Evolutionary conservation across 2,888 invertebrate species (phyloP).

Genomic region (Conops quadrifasciatus): DNA sequence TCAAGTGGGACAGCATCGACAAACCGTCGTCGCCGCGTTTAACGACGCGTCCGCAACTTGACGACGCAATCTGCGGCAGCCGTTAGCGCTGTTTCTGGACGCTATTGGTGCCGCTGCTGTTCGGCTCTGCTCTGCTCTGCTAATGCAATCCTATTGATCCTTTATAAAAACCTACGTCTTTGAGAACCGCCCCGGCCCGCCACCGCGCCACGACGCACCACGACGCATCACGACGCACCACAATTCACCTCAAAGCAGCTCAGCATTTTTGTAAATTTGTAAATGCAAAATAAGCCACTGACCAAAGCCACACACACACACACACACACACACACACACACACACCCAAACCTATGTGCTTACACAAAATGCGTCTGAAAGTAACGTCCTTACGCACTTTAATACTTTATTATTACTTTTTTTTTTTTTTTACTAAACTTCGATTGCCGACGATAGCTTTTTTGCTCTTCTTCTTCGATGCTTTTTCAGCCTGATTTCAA

Average conservation of each 20-base stretch:
- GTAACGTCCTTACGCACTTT: slow-evolving; percentile 34
- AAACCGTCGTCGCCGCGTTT: slow-evolving; percentile 13
- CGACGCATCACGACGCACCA: not conserved
- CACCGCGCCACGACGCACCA: not conserved
- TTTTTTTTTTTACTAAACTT: slow-evolving; percentile 30
- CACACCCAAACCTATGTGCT: slow-evolving; percentile 32
- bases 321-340: slow-evolving; percentile 42
- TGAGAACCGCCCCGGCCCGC: not conserved
- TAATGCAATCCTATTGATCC: slow-evolving; percentile 30
- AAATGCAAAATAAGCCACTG: slow-evolving; percentile 36
- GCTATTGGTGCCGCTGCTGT: not conserved
- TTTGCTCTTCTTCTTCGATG: not conserved
- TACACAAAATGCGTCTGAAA: not conserved
- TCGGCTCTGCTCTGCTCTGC: not conserved
- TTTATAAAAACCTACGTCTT: slow-evolving; percentile 5
- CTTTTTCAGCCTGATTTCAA: not conserved
- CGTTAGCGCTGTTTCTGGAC: not conserved
- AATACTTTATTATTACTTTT: not conserved
- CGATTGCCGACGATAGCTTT: slow-evolving; percentile 7
- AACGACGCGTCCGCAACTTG: not conserved
- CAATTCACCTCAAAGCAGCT: not conserved
- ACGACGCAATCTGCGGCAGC: too few relatives aligned
- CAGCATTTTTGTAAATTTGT: not conserved
- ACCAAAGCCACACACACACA: slow-evolving; percentile 24
- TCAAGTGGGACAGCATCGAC: slow-evolving; percentile 33